Conservation (phyloP, 2,797 vertebrate genomes). For the Pteropus rufus region DNA sequence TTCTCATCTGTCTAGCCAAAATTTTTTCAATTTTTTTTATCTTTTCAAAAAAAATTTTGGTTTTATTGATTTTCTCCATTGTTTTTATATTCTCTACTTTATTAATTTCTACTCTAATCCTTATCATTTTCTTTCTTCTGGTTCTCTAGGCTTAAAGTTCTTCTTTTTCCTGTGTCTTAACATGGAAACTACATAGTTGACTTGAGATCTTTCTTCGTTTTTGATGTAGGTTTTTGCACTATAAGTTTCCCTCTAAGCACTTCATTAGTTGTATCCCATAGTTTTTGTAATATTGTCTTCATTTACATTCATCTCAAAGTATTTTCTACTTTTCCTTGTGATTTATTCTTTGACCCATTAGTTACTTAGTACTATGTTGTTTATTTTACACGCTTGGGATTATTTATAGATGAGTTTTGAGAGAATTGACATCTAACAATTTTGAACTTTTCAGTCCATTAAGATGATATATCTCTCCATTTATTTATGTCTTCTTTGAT, state of each 20-base stretch:
- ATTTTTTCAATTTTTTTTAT: not conserved
- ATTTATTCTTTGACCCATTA: not conserved
- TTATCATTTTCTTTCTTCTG: not conserved
- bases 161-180: not conserved
- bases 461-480: not conserved
- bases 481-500: not conserved
- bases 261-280: not conserved
- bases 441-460: not conserved
- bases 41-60: not conserved
- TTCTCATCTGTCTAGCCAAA: not conserved
- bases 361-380: not conserved
- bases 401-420: not conserved
- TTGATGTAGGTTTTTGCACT: not conserved
- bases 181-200: not conserved
- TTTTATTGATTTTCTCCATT: not conserved
- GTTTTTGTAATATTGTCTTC: not conserved
- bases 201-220: not conserved
- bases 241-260: not conserved
- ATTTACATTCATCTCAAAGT: not conserved
- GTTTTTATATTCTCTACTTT: not conserved
- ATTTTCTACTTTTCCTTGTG: not conserved
- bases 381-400: not conserved
- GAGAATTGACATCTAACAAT: not conserved
- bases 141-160: not conserved
- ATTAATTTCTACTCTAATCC: not conserved